phyloP scores from a whole-genome alignment of 2,888 invertebrate species.

The Caenorhabditis sp. region DNA sequence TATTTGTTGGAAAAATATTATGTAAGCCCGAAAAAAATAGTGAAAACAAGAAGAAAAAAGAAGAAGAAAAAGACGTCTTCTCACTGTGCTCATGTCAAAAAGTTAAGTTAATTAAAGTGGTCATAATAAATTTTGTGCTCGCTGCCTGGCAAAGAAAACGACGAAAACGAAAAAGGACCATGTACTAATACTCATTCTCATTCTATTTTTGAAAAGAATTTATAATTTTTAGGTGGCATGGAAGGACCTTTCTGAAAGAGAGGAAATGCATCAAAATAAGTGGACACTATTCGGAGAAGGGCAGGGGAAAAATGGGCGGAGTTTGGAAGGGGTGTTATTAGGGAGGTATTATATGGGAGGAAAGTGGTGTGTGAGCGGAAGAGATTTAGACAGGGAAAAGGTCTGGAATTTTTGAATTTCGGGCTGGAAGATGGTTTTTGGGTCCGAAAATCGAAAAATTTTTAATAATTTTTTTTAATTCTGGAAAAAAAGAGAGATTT shows the following conservation, averaged over 20 bases:
- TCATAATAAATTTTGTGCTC: constrained; percentile 29
- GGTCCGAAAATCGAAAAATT: too few relatives aligned
- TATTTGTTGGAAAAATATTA: too few relatives aligned
- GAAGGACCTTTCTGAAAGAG: too few relatives aligned
- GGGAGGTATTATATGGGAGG: too few relatives aligned
- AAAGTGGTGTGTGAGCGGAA: too few relatives aligned
- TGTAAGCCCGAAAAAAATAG: too few relatives aligned
- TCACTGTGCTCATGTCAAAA: constrained; percentile 3
- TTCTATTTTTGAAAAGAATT: constrained; percentile 5
- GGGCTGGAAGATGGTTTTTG: too few relatives aligned
- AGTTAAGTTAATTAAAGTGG: constrained; percentile 41
- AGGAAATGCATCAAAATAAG: too few relatives aligned
- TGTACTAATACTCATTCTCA: background rate
- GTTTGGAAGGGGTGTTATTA: background rate
- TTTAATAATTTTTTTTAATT: too few relatives aligned
- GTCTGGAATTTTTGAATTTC: too few relatives aligned
- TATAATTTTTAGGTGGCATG: background rate
- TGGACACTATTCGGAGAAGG: background rate
- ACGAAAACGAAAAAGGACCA: background rate
- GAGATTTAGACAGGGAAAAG: too few relatives aligned
- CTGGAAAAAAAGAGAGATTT: too few relatives aligned
- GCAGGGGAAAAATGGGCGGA: background rate
- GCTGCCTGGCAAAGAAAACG: background rate
- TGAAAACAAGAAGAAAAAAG: constrained; percentile 1
- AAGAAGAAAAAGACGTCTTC: background rate